Base-by-base conservation (phyloP, 2,888 invertebrate species). In the Heliconius erato region DNA sequence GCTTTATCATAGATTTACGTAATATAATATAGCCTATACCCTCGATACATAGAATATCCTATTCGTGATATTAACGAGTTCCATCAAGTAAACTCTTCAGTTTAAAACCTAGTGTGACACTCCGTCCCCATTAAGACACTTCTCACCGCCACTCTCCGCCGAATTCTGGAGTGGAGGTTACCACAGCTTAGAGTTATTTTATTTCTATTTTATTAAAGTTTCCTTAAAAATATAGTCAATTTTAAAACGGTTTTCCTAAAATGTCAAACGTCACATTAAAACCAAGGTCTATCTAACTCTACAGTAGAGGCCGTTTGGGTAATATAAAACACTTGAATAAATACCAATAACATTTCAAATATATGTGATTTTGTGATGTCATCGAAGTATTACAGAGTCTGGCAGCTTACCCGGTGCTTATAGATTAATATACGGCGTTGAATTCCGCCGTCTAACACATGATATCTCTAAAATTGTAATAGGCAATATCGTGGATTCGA, bases 231-330 rank as follows among this genome's bases (percentile, higher is more conserved):
- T n/a, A 68, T 26, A 59, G 68, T 76, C 76, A 76, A 26, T 68
- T 76, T 40, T 76, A 59, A 59, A 76, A 63, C 63, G 26, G 28
- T 65, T 80, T 35, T 59, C 12, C 76, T 63, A 49, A 80, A 80
- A 74, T 80, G 80, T 80, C 80, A 76, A 67, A 23, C 16, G 54
- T 76, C 76, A 63, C 68, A 76, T 80, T 76, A 80, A 80, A 44
- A 23, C 76, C 80, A 80, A 80, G 80, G 80, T 72, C 67, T 54
- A 23, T 72, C 28, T 54, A 23, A 7, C n/a, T 63, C 76, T 54
- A 28, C 6, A 23, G 14, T 28, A 0, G 49, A 65, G 74, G 76
- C 76, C 63, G 63, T 40, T 40, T 63, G n/a, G 63, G 76, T 59
- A n/a, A n/a, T n/a, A n/a, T n/a, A 59, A 1, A 6, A 16, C 59